Conservation (phyloP, 2,797 vertebrate genomes). For the Coregonus suidteri region DNA sequence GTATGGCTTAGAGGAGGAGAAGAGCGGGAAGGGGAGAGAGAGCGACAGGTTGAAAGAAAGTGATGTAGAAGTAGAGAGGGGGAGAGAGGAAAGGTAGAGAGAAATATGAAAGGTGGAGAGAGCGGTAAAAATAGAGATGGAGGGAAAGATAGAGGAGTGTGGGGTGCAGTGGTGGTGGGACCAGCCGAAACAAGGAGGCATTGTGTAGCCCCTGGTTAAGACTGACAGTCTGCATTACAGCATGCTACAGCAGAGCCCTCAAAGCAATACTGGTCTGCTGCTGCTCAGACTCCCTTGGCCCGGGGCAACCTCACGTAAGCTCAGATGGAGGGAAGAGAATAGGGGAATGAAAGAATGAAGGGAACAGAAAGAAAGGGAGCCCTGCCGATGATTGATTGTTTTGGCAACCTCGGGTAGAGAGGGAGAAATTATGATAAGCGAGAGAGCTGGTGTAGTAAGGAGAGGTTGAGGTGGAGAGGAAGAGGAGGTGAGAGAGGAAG, state of each 20-base stretch:
- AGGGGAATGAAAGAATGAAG: no score
- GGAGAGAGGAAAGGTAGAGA: background rate
- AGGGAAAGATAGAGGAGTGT: background rate
- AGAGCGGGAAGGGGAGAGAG: background rate
- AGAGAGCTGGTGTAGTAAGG: background rate
- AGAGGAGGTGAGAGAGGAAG: conserved; percentile 6
- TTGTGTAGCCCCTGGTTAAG: conserved; percentile 67
- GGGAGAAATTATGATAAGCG: background rate
- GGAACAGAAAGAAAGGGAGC: background rate
- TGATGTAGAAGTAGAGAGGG: background rate
- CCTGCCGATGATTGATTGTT: background rate
- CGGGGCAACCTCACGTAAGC: conserved; percentile 52
- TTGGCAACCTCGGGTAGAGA: conserved; percentile 14
- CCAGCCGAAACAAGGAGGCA: conserved; percentile 72
- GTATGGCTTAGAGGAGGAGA: background rate
- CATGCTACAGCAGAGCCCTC: conserved; percentile 65
- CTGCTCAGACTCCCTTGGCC: conserved; percentile 46
- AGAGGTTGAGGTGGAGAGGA: background rate
- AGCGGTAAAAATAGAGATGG: background rate
- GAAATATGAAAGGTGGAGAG: background rate
- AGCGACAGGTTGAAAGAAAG: background rate
- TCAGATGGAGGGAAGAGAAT: background rate
- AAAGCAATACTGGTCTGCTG: conserved; percentile 65
- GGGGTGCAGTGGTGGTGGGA: conserved; percentile 53
- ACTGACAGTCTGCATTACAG: conserved; percentile 72